These are phyloP conservation scores for Amyelois transitella DNA, from an alignment of 1,140 invertebrate species.

Conservation along the genomic window DNA sequence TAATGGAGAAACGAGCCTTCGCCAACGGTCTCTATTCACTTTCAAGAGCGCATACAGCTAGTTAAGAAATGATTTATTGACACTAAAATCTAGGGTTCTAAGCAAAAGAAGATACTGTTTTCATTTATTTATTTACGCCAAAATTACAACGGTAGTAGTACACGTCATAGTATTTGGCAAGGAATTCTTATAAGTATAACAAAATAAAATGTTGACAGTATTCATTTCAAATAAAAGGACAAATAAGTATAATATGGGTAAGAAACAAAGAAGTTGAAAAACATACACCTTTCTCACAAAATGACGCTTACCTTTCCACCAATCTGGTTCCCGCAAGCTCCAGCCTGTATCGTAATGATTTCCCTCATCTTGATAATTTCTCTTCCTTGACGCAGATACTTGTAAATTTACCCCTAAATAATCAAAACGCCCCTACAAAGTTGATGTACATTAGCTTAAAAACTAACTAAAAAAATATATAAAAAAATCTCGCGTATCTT, in stretches of 20 bases:
- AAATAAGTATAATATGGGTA: no score
- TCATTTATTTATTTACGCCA: neutral
- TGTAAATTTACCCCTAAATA: slow-evolving; percentile 52
- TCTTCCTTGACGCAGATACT: slow-evolving; percentile 33
- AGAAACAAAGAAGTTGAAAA: no score
- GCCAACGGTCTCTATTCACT: neutral
- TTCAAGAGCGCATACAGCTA: neutral
- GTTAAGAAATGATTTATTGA: neutral
- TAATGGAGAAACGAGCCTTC: neutral
- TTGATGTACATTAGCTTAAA: slow-evolving; percentile 58
- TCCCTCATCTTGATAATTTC: slow-evolving; percentile 70
- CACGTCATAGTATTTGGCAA: no score
- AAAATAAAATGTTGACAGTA: neutral
- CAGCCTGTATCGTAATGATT: slow-evolving; percentile 60
- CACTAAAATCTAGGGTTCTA: neutral
- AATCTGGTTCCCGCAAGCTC: slow-evolving; percentile 63
- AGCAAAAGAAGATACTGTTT: neutral
- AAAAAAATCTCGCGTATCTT: slow-evolving; percentile 39
- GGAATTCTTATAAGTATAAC: no score
- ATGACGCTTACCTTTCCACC: slow-evolving; percentile 63
- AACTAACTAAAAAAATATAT: slow-evolving; percentile 63
- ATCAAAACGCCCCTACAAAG: slow-evolving; percentile 34
- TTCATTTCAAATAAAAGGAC: no score
- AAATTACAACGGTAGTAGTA: no score
- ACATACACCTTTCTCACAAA: no score